Evolutionary conservation across 2,888 invertebrate genomes (phyloP).

Genomic region (Leptinotarsa tumamoca): DNA sequence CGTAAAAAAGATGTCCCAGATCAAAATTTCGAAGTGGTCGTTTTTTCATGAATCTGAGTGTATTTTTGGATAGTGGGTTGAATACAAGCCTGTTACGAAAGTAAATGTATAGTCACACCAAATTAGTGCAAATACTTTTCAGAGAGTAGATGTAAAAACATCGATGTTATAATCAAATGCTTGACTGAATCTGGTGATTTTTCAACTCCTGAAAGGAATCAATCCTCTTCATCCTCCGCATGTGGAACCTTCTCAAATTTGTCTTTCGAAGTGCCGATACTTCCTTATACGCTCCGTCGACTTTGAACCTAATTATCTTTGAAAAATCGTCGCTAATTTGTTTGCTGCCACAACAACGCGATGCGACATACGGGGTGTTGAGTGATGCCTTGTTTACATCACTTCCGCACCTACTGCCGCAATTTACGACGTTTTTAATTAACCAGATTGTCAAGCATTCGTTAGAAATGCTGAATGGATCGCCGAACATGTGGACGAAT

Average conservation of each 20-base stretch:
- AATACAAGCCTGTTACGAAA: too few species aligned
- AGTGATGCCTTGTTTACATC: conserved; percentile 52
- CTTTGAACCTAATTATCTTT: conserved; percentile 59
- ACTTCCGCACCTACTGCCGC: conserved; percentile 48
- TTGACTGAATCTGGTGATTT: not conserved
- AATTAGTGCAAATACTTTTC: too few species aligned
- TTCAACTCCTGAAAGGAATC: not conserved
- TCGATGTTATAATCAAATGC: not conserved
- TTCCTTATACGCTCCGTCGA: conserved; percentile 56
- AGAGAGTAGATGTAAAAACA: not conserved
- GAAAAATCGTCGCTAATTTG: conserved; percentile 62
- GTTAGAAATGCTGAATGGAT: conserved; percentile 28
- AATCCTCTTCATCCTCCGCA: conserved; percentile 1
- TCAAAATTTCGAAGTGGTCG: too few species aligned
- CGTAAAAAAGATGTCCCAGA: too few species aligned
- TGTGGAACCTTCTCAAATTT: not conserved
- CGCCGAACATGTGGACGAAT: conserved; percentile 31
- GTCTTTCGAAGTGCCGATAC: conserved; percentile 11
- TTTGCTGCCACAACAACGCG: conserved; percentile 51
- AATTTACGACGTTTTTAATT: conserved; percentile 48
- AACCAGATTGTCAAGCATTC: conserved; percentile 42
- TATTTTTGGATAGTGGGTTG: too few species aligned
- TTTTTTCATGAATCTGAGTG: too few species aligned
- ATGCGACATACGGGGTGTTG: conserved; percentile 47
- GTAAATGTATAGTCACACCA: too few species aligned